Base-by-base conservation (phyloP, 2,797 vertebrate species). In the Oreochromis mossambicus region DNA sequence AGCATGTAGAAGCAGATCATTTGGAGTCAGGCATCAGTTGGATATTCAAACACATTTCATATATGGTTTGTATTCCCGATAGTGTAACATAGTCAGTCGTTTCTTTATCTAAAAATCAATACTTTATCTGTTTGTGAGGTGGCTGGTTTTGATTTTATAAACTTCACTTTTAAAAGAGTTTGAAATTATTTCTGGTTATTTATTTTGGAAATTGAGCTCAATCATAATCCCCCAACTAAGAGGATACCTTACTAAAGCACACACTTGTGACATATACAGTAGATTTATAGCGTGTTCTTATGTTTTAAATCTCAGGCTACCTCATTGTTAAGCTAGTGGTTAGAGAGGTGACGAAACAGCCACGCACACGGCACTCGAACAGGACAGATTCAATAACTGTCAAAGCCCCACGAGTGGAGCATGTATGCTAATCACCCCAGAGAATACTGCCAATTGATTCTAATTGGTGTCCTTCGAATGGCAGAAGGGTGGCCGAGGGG, bases 361-460 rank as follows among this genome's bases (percentile, higher is more conserved):
- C 86, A 36, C 78, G 36, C 80, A 85, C 86, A 82, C 87, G 54
- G 83, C 89, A 68, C 91, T 94, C 89, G 13, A 87, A 85, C 92
- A 50, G 91, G 90, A 91, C 92, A 78, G 85, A 91, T 93, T 93
- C 92, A 93, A 93, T 93, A 90, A 92, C 83, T 81, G 92, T 91
- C 90, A 92, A 56, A 90, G 90, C 88, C 86, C 85, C 92, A 68
- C 38, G 89, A 93, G 93, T 85, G 84, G 21, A 84, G 88, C 94
- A 88, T 86, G 91, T 93, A 94, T 94, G 94, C 89, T 95, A 94
- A 95, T 95, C 92, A 83, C 93, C 92, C 92, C 89, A 77, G 93
- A 94, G 95, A 94, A 92, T 92, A 90, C 90, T 14, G 80, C 91
- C 94, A 89, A 94, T 93, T 94, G 92, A 95, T 91, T 93, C 93